Conservation (phyloP, 1,140 invertebrate genomes). For the Oryctes rhinoceros region DNA sequence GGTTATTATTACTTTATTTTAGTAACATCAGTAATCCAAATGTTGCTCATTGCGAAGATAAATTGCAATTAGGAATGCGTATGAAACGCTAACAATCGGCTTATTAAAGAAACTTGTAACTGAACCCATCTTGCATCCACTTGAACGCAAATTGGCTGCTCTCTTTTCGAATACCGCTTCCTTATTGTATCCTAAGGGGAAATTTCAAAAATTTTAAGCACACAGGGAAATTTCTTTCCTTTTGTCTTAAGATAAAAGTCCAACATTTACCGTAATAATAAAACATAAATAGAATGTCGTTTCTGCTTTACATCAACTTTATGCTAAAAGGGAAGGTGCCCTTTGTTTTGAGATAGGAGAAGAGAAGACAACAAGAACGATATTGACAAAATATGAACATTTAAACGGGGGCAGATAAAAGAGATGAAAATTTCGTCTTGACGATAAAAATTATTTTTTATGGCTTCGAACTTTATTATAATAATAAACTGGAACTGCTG, state of each 20-base stretch:
- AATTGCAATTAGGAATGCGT: too few relatives aligned
- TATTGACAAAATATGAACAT: constrained; percentile 26
- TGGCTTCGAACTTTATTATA: constrained; percentile 28
- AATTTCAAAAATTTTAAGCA: not conserved
- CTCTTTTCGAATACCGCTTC: not conserved
- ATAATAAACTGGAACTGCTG: constrained; percentile 33
- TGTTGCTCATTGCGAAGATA: too few relatives aligned
- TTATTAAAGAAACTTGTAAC: not conserved
- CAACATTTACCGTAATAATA: constrained; percentile 5
- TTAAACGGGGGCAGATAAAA: constrained; percentile 14
- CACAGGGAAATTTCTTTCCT: not conserved
- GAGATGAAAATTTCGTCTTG: not conserved
- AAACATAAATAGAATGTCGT: constrained; percentile 2
- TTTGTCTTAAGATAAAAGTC: not conserved
- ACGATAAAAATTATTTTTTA: constrained; percentile 29
- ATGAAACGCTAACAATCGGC: too few relatives aligned
- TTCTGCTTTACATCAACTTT: constrained; percentile 6
- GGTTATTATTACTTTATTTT: too few relatives aligned
- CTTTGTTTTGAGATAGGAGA: not conserved
- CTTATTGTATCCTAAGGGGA: not conserved
- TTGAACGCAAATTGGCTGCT: not conserved
- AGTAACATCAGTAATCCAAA: too few relatives aligned
- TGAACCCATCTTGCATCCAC: not conserved
- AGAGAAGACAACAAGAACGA: not conserved
- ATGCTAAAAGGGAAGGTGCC: not conserved